Conservation (phyloP, 2,888 invertebrate genomes). For the Trichopria drosophilae region DNA sequence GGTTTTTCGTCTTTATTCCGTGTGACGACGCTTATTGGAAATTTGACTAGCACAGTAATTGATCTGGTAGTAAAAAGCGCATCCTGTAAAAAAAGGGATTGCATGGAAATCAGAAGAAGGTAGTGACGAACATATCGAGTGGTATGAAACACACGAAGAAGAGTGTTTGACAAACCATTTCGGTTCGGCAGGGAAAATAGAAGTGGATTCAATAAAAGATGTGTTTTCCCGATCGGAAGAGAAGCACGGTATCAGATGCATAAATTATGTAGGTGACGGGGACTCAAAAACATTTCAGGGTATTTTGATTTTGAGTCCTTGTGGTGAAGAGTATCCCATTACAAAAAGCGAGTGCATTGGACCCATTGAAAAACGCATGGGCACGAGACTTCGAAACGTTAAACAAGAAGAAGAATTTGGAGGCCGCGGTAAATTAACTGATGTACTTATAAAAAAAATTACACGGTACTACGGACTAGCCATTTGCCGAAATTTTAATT, state of each 20-base stretch:
- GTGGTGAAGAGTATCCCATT: conserved; percentile 7
- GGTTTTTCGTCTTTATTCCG: too few relatives aligned
- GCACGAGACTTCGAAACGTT: conserved; percentile 13
- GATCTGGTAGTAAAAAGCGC: too few relatives aligned
- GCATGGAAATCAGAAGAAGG: too few relatives aligned
- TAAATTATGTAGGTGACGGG: conserved; percentile 1
- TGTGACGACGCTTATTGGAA: too few relatives aligned
- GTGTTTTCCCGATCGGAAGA: neutral
- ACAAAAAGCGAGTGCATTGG: conserved; percentile 20
- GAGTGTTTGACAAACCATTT: conserved; percentile 1
- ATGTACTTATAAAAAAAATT: conserved; percentile 32
- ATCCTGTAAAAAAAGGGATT: too few relatives aligned
- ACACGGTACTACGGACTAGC: conserved; percentile 34
- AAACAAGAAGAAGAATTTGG: conserved; percentile 26
- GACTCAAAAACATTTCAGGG: conserved; percentile 7
- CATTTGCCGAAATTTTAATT: conserved; percentile 31
- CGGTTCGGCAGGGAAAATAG: conserved; percentile 3
- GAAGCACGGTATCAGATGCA: neutral
- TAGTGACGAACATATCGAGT: too few relatives aligned
- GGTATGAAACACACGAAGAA: conserved; percentile 4
- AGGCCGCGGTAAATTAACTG: conserved; percentile 29
- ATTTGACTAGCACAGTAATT: too few relatives aligned
- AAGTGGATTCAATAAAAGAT: neutral
- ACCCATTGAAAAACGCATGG: conserved; percentile 23
- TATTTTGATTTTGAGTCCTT: neutral